A percentile compares a stretch with the other conserved stretches of the same genome.
phyloP scores from a whole-genome alignment of 2,888 invertebrate genomes.

The Cremastinae sp. region DNA sequence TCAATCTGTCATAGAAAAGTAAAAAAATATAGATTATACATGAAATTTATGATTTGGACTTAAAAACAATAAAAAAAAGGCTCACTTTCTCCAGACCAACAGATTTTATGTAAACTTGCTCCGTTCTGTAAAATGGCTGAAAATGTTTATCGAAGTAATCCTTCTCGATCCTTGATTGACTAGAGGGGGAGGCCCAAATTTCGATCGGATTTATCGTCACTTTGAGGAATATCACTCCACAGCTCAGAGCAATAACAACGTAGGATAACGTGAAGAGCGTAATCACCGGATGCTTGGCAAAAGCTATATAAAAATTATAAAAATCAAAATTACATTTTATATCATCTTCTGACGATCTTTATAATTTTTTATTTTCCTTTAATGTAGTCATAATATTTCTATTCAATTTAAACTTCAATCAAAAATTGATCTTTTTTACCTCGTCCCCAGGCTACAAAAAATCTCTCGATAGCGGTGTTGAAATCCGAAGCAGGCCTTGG shows the following conservation, averaged over 20 bases:
- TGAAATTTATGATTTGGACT: background rate
- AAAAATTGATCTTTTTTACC: slow-evolving; percentile 70
- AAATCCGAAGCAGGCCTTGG: background rate
- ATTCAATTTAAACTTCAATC: background rate
- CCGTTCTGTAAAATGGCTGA: slow-evolving; percentile 92
- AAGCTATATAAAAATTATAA: slow-evolving; percentile 79
- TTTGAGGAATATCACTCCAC: slow-evolving; percentile 85
- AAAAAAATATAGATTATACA: background rate
- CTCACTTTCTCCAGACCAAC: slow-evolving; percentile 82
- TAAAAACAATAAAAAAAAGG: background rate
- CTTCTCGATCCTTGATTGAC: slow-evolving; percentile 90
- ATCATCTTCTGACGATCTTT: background rate
- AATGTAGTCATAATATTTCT: too few species aligned
- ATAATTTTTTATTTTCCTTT: too few species aligned
- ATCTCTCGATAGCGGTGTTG: slow-evolving; percentile 71
- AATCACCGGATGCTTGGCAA: slow-evolving; percentile 85
- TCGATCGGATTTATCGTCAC: slow-evolving; percentile 95
- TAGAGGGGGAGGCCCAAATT: slow-evolving; percentile 94
- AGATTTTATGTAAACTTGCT: slow-evolving; percentile 92
- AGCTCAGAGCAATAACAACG: slow-evolving; percentile 83
- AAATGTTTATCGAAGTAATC: slow-evolving; percentile 94
- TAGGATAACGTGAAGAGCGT: slow-evolving; percentile 85
- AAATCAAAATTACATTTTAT: background rate
- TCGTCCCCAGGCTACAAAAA: slow-evolving; percentile 80
- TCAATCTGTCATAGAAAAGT: slow-evolving; percentile 63